These are phyloP conservation scores for Porites rus DNA, from an alignment of 92 coral and sea anemone species.

Conservation along the genomic window DNA sequence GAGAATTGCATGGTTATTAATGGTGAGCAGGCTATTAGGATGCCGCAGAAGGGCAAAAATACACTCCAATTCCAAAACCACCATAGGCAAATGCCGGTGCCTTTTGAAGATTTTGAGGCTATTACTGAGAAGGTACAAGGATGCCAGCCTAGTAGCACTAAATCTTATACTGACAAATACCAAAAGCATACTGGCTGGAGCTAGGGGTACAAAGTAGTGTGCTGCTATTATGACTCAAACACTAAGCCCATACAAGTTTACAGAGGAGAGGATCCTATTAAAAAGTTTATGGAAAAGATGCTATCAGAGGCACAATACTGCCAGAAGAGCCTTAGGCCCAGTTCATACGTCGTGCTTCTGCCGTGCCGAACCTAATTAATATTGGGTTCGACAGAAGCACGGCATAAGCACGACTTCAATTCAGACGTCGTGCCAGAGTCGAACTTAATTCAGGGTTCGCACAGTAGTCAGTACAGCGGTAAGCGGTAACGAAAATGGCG, in stretches of 20 bases:
- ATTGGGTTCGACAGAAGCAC: no score
- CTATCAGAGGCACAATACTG: neutral
- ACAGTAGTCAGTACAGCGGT: no score
- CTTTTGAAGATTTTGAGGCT: constrained; percentile 8
- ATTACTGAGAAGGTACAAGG: neutral
- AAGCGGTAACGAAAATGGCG: no score
- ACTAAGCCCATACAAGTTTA: neutral
- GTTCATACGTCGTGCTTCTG: no score
- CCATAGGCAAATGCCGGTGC: neutral
- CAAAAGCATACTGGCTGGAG: neutral
- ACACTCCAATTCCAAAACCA: neutral
- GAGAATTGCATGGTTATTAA: neutral
- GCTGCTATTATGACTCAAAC: neutral
- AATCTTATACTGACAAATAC: neutral
- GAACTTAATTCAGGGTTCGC: no score
- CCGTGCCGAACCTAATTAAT: no score
- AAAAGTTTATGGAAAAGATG: neutral
- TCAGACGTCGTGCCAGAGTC: no score
- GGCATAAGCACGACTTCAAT: no score
- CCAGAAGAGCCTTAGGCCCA: neutral
- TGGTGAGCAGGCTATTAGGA: neutral
- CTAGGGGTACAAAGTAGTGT: neutral
- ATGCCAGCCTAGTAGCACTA: neutral
- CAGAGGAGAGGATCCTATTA: constrained; percentile 13
- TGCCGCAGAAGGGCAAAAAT: neutral